phyloP scores from a whole-genome alignment of 1,140 invertebrate species.

The Plodia interpunctella region DNA sequence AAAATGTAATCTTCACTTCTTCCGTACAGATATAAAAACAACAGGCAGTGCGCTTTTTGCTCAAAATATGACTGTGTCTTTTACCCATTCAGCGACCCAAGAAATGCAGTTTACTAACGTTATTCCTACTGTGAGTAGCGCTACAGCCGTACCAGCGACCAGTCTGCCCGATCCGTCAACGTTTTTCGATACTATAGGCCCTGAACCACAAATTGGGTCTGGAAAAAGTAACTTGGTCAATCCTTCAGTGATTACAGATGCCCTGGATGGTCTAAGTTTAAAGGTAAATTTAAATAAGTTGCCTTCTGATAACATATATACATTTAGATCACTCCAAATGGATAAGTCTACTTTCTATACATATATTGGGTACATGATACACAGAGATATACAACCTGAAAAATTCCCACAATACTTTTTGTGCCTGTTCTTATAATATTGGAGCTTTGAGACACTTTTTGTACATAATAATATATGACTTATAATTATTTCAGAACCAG shows the following conservation, averaged over 20 bases:
- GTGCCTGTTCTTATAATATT: too few species aligned
- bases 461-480: too few species aligned
- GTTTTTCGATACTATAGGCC: conserved; percentile 72
- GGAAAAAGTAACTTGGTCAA: conserved; percentile 32
- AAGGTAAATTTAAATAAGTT: conserved; percentile 47
- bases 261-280: conserved; percentile 52
- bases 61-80: conserved; percentile 39
- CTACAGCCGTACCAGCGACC: conserved; percentile 44
- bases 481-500: conserved; percentile 48
- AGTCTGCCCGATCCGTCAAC: conserved; percentile 69
- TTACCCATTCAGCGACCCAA: conserved; percentile 36
- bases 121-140: conserved; percentile 58
- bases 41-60: conserved; percentile 24
- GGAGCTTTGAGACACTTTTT: too few species aligned
- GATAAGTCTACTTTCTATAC: too few species aligned
- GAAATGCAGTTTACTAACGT: conserved; percentile 51
- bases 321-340: too few species aligned
- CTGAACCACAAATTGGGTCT: conserved; percentile 48
- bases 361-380: not conserved
- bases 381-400: not conserved
- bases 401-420: not conserved
- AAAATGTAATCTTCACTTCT: conserved; percentile 15
- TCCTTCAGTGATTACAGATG: conserved; percentile 42
- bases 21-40: not conserved
- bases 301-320: too few species aligned